Percentiles rank a stretch among this genome's conserved stretches.
Evolutionary conservation across 2,113 vertebrate species (phyloP).

Genomic region (Sphaerodactylus townsendi): DNA sequence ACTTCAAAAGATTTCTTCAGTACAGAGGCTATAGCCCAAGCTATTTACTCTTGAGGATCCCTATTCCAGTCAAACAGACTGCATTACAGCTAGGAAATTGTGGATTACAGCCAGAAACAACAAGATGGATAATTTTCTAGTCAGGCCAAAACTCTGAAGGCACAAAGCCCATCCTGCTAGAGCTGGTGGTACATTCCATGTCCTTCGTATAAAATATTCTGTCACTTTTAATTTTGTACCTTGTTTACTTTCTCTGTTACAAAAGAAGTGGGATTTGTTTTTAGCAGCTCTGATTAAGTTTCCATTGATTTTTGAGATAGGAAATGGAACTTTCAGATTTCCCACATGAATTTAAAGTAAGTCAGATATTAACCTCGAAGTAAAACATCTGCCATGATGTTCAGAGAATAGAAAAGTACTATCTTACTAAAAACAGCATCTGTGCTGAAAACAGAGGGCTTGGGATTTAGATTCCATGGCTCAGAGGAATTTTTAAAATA

Average conservation of each 20-base stretch:
- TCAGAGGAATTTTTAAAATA: constrained; percentile 29
- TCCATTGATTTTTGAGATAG: constrained; percentile 78
- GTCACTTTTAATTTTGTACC: constrained; percentile 77
- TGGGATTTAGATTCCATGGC: constrained; percentile 42
- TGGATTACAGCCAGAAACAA: constrained; percentile 31
- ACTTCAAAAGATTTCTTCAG: not conserved
- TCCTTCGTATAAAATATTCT: constrained; percentile 73
- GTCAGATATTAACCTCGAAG: constrained; percentile 74
- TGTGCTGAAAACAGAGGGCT: constrained; percentile 55
- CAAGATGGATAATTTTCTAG: constrained; percentile 62
- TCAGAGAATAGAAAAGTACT: constrained; percentile 59
- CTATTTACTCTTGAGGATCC: not conserved
- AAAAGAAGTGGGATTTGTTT: constrained; percentile 74
- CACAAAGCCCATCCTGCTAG: constrained; percentile 34
- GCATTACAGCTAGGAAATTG: not conserved
- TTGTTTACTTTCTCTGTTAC: constrained; percentile 75
- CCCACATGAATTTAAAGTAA: constrained; percentile 78
- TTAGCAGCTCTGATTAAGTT: constrained; percentile 78
- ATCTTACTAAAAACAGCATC: constrained; percentile 60
- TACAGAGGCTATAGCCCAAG: not conserved
- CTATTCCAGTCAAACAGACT: not conserved
- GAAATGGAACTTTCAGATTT: constrained; percentile 78
- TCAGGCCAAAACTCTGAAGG: constrained; percentile 58
- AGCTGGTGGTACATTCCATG: constrained; percentile 56
- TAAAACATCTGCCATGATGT: constrained; percentile 70